Conservation (phyloP, 2,113 vertebrate genomes). For the Podarcis cretensis region DNA sequence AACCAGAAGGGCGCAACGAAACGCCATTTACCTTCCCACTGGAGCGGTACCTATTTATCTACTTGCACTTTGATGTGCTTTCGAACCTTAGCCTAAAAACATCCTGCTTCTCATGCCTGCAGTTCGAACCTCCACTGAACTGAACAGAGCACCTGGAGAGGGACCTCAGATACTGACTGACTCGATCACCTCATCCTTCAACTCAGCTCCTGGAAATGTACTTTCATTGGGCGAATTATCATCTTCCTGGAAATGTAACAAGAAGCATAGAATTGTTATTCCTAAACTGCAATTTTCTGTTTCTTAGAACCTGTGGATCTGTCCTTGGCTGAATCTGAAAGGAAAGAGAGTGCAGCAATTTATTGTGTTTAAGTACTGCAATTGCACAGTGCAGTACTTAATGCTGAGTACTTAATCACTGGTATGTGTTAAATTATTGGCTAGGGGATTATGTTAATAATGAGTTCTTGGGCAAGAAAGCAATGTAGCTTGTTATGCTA, state of each 20-base stretch:
- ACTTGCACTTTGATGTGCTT: too few species aligned
- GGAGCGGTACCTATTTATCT: too few species aligned
- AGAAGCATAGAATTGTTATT: background rate
- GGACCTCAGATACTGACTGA: too few species aligned
- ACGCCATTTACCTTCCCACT: too few species aligned
- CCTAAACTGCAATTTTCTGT: background rate
- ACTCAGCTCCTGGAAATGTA: background rate
- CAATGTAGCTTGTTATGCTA: background rate
- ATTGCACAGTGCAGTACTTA: background rate
- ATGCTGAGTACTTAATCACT: background rate
- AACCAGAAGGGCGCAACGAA: too few species aligned
- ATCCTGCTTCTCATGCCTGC: too few species aligned
- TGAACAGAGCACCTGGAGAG: too few species aligned
- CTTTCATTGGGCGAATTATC: background rate
- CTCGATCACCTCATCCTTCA: background rate
- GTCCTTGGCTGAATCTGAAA: background rate
- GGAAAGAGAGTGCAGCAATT: constrained; percentile 3
- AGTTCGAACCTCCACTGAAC: too few species aligned
- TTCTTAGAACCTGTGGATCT: background rate
- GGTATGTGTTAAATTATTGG: background rate
- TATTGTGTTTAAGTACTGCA: background rate
- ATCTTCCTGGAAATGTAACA: background rate
- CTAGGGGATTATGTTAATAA: background rate
- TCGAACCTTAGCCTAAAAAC: background rate
- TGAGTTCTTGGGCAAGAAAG: background rate